These are phyloP conservation scores for Meloidogyne chitwoodi DNA, from an alignment of 1,140 invertebrate genomes.

Conservation along the genomic window DNA sequence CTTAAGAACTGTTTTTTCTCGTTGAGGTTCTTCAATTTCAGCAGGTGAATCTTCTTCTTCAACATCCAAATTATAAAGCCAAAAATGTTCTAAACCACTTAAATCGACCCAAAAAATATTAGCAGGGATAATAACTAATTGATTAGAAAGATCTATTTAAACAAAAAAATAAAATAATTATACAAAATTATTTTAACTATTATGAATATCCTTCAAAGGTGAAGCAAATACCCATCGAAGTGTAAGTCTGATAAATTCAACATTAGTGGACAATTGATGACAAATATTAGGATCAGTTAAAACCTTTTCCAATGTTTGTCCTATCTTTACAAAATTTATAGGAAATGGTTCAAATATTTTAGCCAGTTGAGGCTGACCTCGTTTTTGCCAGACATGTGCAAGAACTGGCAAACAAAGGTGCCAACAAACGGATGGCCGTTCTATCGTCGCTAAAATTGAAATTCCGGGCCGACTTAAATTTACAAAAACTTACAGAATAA, in stretches of 20 bases:
- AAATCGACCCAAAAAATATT: slow-evolving; percentile 10
- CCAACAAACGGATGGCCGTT: slow-evolving; percentile 9
- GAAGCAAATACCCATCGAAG: not conserved
- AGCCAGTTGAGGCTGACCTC: not conserved
- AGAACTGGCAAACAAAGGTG: slow-evolving; percentile 2
- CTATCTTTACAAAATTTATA: not conserved
- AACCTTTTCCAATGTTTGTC: not conserved
- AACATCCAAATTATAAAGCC: slow-evolving; percentile 17
- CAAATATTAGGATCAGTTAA: not conserved
- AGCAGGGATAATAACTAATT: slow-evolving; percentile 9
- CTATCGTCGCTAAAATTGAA: not conserved
- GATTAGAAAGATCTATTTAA: not conserved
- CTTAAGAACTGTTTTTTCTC: not conserved
- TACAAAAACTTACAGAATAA: not conserved
- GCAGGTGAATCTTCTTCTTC: slow-evolving; percentile 17
- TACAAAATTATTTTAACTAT: not conserved
- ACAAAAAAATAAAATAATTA: not conserved
- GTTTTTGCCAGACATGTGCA: not conserved
- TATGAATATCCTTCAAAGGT: not conserved
- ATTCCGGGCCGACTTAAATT: slow-evolving; percentile 1
- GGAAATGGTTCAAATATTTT: not conserved
- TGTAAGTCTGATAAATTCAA: slow-evolving; percentile 9
- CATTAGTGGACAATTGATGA: not conserved
- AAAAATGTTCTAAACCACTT: slow-evolving; percentile 13
- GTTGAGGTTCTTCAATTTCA: slow-evolving; percentile 16